Percentiles rank a stretch among this genome's conserved stretches.
These are phyloP conservation scores for Drosophila tropicalis DNA, from an alignment of 1,140 invertebrate species.

Conservation along the genomic window DNA sequence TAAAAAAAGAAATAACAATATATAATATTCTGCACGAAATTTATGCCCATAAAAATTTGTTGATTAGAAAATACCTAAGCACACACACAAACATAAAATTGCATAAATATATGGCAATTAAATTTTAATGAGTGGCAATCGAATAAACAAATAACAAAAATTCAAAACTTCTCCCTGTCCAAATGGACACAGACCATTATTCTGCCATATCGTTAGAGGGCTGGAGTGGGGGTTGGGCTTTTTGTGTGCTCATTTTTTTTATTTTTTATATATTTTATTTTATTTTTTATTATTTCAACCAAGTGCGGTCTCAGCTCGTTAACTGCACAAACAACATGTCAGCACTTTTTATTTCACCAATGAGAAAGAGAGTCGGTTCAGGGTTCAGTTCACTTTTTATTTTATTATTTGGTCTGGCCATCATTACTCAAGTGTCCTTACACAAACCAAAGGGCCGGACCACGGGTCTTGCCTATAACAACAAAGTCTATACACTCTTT, in stretches of 20 bases:
- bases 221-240: background rate
- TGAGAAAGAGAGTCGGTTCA: conserved; percentile 59
- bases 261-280: conserved; percentile 25
- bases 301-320: conserved; percentile 78
- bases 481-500: background rate
- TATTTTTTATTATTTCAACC: conserved; percentile 58
- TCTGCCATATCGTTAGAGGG: background rate
- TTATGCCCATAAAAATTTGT: conserved; percentile 25
- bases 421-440: conserved; percentile 75
- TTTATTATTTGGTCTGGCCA: conserved; percentile 51
- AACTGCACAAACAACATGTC: conserved; percentile 80
- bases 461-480: background rate
- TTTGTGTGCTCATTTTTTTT: conserved; percentile 26
- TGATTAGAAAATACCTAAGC: conserved; percentile 6
- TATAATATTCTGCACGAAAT: conserved; percentile 14
- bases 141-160: conserved; percentile 67
- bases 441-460: background rate
- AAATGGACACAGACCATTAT: too few relatives aligned
- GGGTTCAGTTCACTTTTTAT: conserved; percentile 53
- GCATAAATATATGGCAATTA: conserved; percentile 64
- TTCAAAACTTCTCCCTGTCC: background rate
- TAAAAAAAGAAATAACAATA: conserved; percentile 2
- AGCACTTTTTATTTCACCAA: conserved; percentile 60
- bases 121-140: conserved; percentile 74
- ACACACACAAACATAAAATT: background rate